Base-by-base conservation (phyloP, 2,888 invertebrate species). In the Pandemis cinnamomeana region DNA sequence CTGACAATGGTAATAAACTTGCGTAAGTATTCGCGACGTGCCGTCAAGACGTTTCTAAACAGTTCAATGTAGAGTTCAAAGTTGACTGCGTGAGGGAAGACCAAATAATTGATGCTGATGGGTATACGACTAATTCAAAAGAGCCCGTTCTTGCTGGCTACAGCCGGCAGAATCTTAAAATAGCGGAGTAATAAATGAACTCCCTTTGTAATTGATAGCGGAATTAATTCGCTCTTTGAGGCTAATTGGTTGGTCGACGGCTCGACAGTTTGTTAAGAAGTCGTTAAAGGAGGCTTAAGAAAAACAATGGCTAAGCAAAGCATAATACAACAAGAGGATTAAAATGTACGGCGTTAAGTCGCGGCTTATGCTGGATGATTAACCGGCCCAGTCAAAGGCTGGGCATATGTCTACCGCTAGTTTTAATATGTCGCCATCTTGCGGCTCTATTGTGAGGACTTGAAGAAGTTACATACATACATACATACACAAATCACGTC, bases 161-260 rank as follows among this genome's bases (percentile, higher is more conserved):
- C 69, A 48, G 48, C 67, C 36, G 13, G 42, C 55, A 36, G 53
- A 67, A 55, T 61, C 74, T 74, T 74, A 74, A 74, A 67, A 71
- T 74, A 74, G 70, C 66, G 36, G 71, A 74, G 71, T 74, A 74
- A 74, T 71, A 74, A 72, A 74, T 74, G 71, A 62, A 74, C 70
- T 51, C 58, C 69, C 60, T 70, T 74, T 62, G 71, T 74, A 74
- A 74, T 71, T 61, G 67, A 74, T 74, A 27, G 61, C 71, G 44
- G 66, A 61, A 71, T 73, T 70, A 70, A 73, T 73, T 70, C 20
- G 41, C 36, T 67, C 41, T 67, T 63, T 55, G 70, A n/a, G 55
- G 60, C 61, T 66, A 70, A 62, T 67, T 46, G 67, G 42, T 13
- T 36, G 73, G 64, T 64, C 71, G 64, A 46, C 64, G 46, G 27